Percentiles rank a stretch among this genome's conserved stretches.
Conservation (phyloP, 2,113 vertebrate species). For the Numida meleagris region DNA sequence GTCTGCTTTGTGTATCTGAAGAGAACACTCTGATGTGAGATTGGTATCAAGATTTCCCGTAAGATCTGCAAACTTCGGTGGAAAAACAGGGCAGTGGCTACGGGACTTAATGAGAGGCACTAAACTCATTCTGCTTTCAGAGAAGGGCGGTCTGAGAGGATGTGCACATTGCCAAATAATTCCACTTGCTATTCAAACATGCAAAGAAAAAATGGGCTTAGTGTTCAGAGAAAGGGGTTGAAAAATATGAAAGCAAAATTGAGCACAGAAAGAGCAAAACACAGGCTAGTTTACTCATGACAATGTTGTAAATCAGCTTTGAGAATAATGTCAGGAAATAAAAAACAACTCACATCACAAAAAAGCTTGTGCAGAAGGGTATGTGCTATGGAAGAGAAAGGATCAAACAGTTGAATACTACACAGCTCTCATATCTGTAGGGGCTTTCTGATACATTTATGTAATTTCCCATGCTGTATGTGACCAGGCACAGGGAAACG, state of each 20-base stretch:
- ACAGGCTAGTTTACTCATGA: background rate
- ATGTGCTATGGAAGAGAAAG: background rate
- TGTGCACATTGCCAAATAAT: slow-evolving; percentile 53
- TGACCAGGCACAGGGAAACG: background rate
- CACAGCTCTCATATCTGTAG: background rate
- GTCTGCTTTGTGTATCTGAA: slow-evolving; percentile 54
- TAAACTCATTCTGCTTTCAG: slow-evolving; percentile 45
- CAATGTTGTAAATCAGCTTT: slow-evolving; percentile 1
- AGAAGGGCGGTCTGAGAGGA: slow-evolving; percentile 46
- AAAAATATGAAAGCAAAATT: slow-evolving; percentile 24
- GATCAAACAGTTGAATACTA: background rate
- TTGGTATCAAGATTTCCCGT: slow-evolving; percentile 61
- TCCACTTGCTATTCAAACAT: slow-evolving; percentile 48
- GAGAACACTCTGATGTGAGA: slow-evolving; percentile 30
- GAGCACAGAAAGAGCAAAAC: background rate
- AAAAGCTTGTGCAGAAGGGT: background rate
- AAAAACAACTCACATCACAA: background rate
- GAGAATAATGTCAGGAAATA: background rate
- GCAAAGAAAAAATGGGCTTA: background rate
- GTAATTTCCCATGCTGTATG: background rate
- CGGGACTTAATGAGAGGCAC: slow-evolving; percentile 54
- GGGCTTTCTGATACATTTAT: background rate
- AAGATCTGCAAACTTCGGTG: slow-evolving; percentile 57
- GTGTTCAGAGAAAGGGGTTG: background rate
- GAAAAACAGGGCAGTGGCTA: slow-evolving; percentile 55